Conservation (phyloP, 2,888 invertebrate species). For the Melipona bicolor region DNA sequence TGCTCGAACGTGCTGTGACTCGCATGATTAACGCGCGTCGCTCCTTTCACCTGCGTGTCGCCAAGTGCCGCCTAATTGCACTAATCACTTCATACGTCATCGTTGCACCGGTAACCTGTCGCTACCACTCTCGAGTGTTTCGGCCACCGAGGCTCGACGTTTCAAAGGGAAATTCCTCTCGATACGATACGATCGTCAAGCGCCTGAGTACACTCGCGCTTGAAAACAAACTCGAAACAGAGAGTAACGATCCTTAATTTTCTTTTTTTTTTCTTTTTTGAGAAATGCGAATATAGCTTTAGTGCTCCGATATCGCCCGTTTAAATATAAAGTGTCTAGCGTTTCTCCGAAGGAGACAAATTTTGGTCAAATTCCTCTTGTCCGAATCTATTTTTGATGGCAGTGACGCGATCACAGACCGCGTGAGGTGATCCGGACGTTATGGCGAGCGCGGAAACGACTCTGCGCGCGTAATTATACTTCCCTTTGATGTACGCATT, state of each 20-base stretch:
- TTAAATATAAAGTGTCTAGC: no score
- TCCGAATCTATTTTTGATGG: neutral
- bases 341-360: no score
- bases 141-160: neutral
- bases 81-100: slow-evolving; percentile 10
- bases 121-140: neutral
- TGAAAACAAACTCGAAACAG: no score
- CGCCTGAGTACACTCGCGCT: no score
- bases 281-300: no score
- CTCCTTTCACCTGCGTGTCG: slow-evolving; percentile 6
- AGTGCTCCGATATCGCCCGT: no score
- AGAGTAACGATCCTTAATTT: no score
- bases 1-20: neutral
- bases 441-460: slow-evolving; percentile 38
- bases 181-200: neutral
- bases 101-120: neutral
- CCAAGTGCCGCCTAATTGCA: slow-evolving; percentile 7
- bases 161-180: neutral
- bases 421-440: slow-evolving; percentile 21
- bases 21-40: slow-evolving; percentile 21
- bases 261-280: no score
- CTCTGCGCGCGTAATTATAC: slow-evolving; percentile 55
- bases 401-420: slow-evolving; percentile 38
- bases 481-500: slow-evolving; percentile 53
- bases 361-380: neutral